Evolutionary conservation across 2,797 vertebrate species (phyloP).

Genomic region (Melanotaenia maccullochi): DNA sequence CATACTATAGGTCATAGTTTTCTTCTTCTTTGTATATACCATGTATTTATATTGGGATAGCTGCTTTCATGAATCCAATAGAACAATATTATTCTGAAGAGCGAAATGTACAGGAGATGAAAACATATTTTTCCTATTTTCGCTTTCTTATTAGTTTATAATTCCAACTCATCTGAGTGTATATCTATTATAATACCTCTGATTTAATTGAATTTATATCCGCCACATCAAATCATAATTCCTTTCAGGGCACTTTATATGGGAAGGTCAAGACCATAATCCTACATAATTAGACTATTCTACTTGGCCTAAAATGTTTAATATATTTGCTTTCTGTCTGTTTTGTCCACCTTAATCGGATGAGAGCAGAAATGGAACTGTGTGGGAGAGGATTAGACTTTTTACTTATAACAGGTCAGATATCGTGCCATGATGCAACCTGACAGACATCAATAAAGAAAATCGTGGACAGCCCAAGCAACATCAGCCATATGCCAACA

Average conservation of each 20-base stretch:
- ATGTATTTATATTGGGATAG: background rate
- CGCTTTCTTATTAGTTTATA: background rate
- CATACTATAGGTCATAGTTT: background rate
- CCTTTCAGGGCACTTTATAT: background rate
- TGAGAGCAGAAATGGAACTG: constrained; percentile 40
- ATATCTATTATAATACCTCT: background rate
- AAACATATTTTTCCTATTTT: background rate
- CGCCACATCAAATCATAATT: background rate
- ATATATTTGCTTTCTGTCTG: constrained; percentile 31
- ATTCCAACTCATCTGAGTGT: constrained; percentile 25
- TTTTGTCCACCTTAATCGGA: constrained; percentile 56
- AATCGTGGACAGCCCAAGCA: constrained; percentile 37
- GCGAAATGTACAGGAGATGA: background rate
- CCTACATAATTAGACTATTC: constrained; percentile 56
- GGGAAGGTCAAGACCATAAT: constrained; percentile 37
- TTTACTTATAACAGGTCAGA: constrained; percentile 53
- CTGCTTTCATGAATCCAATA: background rate
- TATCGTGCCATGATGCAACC: constrained; percentile 58
- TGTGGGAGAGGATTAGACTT: constrained; percentile 59
- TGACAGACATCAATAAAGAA: constrained; percentile 67
- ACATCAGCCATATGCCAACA: constrained; percentile 37
- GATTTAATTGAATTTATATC: background rate
- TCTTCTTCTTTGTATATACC: background rate
- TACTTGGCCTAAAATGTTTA: constrained; percentile 53
- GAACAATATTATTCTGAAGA: background rate